These are phyloP conservation scores for Zonitis immaculata DNA, from an alignment of 2,888 invertebrate genomes.

Conservation along the genomic window DNA sequence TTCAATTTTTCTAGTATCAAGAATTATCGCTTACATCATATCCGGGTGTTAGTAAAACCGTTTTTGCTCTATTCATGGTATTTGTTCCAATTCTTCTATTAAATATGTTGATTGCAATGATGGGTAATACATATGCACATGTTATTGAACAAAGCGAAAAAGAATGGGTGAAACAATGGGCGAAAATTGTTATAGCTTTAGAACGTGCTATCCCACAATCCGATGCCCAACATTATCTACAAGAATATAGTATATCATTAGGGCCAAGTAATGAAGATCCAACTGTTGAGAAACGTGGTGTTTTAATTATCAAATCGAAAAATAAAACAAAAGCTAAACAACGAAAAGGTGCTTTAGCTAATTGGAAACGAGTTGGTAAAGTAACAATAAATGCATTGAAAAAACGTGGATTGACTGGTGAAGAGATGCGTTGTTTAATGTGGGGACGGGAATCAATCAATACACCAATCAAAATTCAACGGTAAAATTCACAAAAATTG, in stretches of 20 bases:
- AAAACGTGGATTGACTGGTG: conserved; percentile 79
- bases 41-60: conserved; percentile 86
- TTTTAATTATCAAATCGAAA: conserved; percentile 97
- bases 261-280: conserved; percentile 73
- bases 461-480: conserved; percentile 71
- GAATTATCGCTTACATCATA: conserved; percentile 87
- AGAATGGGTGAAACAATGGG: conserved; percentile 99
- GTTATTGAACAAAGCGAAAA: conserved; percentile 98
- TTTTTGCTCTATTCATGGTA: conserved; percentile 98
- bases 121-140: conserved; percentile 98
- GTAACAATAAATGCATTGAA: conserved; percentile 80
- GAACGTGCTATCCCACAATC: conserved; percentile 90
- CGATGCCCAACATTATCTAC: conserved; percentile 84
- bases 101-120: conserved; percentile 99
- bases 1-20: conserved; percentile 83
- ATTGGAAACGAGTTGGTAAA: conserved; percentile 95
- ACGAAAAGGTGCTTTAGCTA: conserved; percentile 89
- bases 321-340: conserved; percentile 94
- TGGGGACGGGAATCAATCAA: conserved; percentile 88
- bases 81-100: conserved; percentile 93
- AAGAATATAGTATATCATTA: conserved; percentile 92
- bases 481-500: conserved; percentile 42
- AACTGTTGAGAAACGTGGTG: conserved; percentile 80
- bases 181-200: conserved; percentile 94
- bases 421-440: conserved; percentile 80